These are phyloP conservation scores for Pheucticus melanocephalus DNA, from an alignment of 2,113 vertebrate genomes.

Conservation along the genomic window DNA sequence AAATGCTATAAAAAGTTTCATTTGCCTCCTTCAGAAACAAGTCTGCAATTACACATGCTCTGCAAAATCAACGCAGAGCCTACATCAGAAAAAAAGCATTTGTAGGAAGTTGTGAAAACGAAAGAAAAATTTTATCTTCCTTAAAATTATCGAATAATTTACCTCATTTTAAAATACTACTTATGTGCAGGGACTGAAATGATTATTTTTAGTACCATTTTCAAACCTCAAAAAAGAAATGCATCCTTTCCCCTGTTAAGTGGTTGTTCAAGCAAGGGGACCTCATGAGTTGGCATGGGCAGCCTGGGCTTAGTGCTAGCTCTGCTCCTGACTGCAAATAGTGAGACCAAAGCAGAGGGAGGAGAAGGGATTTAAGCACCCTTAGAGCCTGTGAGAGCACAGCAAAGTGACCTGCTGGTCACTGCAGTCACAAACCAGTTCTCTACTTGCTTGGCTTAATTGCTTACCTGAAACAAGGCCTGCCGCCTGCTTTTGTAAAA, in stretches of 20 bases:
- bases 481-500: not conserved
- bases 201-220: not conserved
- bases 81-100: not conserved
- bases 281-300: rapidly evolving
- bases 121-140: not conserved
- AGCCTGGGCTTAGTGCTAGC: not conserved
- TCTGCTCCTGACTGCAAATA: not conserved
- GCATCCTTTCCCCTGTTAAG: not conserved
- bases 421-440: not conserved
- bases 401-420: not conserved
- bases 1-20: not conserved
- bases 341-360: not conserved
- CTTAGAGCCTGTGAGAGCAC: not conserved
- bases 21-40: not conserved
- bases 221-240: not conserved
- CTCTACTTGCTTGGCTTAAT: not conserved
- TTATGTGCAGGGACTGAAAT: not conserved
- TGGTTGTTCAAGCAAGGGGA: not conserved
- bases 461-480: not conserved
- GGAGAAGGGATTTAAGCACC: not conserved
- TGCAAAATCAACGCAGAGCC: not conserved
- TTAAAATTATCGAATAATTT: not conserved
- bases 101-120: not conserved
- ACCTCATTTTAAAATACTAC: not conserved
- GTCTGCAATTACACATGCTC: not conserved